Conservation (phyloP, 2,888 invertebrate genomes). For the Diplazon laetatorius region DNA sequence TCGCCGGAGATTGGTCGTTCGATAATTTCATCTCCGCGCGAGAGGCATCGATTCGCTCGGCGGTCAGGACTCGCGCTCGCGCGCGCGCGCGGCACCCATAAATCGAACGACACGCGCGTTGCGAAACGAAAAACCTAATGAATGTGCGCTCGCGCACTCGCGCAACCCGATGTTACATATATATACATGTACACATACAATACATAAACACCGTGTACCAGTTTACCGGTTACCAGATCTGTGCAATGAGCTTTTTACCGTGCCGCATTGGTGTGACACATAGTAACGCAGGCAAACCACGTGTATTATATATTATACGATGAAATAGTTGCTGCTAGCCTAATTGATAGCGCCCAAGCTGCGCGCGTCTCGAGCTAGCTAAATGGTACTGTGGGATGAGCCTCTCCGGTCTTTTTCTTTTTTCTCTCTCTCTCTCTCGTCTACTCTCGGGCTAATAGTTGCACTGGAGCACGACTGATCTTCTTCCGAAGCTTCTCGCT, state of each 20-base stretch:
- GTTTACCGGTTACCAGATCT: constrained; percentile 33
- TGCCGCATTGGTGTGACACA: constrained; percentile 1
- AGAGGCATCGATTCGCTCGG: constrained; percentile 54
- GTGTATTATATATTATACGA: constrained; percentile 22
- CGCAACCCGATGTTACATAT: constrained; percentile 10
- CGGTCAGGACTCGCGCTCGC: constrained; percentile 27
- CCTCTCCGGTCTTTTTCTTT: background rate
- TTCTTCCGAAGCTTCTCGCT: constrained; percentile 13
- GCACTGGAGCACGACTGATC: constrained; percentile 12
- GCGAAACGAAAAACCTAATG: constrained; percentile 57
- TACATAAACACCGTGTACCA: constrained; percentile 43
- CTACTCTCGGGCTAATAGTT: constrained; percentile 1
- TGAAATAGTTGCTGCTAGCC: constrained; percentile 40
- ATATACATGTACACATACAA: too few relatives aligned
- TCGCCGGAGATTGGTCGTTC: constrained; percentile 57
- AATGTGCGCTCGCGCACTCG: constrained; percentile 42
- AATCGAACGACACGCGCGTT: constrained; percentile 65
- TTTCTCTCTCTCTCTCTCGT: too few relatives aligned
- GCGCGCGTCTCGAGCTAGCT: constrained; percentile 37
- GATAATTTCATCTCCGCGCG: constrained; percentile 65
- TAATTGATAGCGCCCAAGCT: constrained; percentile 65
- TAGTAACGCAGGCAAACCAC: constrained; percentile 45
- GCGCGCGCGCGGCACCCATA: constrained; percentile 61
- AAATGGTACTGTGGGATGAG: constrained; percentile 45
- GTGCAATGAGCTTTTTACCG: constrained; percentile 21